phyloP scores from a whole-genome alignment of 2,888 invertebrate species.

The Sesia bembeciformis region DNA sequence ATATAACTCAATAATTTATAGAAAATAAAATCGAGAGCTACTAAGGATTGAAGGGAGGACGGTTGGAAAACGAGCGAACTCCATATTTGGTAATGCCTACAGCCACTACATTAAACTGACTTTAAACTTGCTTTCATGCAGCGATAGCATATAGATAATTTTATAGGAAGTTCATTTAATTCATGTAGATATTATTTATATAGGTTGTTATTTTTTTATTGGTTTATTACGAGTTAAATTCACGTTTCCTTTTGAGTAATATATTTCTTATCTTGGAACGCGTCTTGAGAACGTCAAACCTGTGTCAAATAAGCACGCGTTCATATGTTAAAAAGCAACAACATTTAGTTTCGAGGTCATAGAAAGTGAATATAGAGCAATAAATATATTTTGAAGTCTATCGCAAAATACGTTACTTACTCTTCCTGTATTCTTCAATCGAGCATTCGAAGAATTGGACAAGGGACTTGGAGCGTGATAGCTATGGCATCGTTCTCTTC shows the following conservation, averaged over 20 bases:
- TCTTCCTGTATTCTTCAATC: too few relatives aligned
- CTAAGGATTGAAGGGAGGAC: slow-evolving; percentile 73
- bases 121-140: slow-evolving; percentile 23
- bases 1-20: slow-evolving; percentile 45
- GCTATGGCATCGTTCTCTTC: slow-evolving; percentile 57
- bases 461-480: slow-evolving; percentile 28
- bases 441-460: too few relatives aligned
- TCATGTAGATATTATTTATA: slow-evolving; percentile 8
- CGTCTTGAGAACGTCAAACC: slow-evolving; percentile 18
- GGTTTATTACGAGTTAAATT: slow-evolving; percentile 12
- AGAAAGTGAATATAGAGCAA: too few relatives aligned
- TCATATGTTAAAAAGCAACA: slow-evolving; percentile 10
- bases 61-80: slow-evolving; percentile 78
- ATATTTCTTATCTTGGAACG: slow-evolving; percentile 40
- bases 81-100: slow-evolving; percentile 81
- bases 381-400: too few relatives aligned
- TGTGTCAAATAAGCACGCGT: slow-evolving; percentile 26
- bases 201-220: slow-evolving; percentile 2
- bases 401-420: too few relatives aligned
- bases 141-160: slow-evolving; percentile 15
- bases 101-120: slow-evolving; percentile 52
- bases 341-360: too few relatives aligned
- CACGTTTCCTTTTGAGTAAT: slow-evolving; percentile 16
- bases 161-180: neutral
- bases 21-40: slow-evolving; percentile 69